Conservation (phyloP, 2,113 vertebrate genomes). For the Alligator sinensis region DNA sequence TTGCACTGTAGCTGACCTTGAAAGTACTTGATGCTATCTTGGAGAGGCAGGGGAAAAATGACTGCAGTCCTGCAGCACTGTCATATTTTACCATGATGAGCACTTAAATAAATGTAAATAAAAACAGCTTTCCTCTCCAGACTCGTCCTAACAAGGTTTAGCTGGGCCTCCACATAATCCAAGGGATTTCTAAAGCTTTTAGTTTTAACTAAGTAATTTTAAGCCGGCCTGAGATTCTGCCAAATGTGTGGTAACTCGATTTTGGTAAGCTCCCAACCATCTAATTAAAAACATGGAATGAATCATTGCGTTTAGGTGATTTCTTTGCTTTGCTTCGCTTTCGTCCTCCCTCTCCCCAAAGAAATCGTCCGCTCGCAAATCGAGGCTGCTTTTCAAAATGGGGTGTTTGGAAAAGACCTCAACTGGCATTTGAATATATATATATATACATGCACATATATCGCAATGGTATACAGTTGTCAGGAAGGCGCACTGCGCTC, state of each 20-base stretch:
- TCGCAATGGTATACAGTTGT: background rate
- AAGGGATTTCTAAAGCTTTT: conserved; percentile 77
- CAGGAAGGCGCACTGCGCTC: background rate
- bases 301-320: conserved; percentile 29
- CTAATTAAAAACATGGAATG: conserved; percentile 60
- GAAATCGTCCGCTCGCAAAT: conserved; percentile 5
- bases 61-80: background rate
- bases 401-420: conserved; percentile 27
- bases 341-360: conserved; percentile 38
- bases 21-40: conserved; percentile 13
- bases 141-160: conserved; percentile 56
- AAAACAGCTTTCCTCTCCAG: conserved; percentile 57
- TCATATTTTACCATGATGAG: conserved; percentile 42
- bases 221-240: conserved; percentile 65
- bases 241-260: conserved; percentile 60
- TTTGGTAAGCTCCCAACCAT: conserved; percentile 38
- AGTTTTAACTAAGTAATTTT: conserved; percentile 73
- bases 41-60: background rate
- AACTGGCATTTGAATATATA: background rate
- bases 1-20: conserved; percentile 28
- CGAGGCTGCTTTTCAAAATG: conserved; percentile 25
- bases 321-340: conserved; percentile 6
- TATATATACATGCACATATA: background rate
- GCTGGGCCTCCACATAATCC: conserved; percentile 69
- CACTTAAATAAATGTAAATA: conserved; percentile 76